Conservation (phyloP, 2,888 invertebrate genomes). For the Leptopilina syphax region DNA sequence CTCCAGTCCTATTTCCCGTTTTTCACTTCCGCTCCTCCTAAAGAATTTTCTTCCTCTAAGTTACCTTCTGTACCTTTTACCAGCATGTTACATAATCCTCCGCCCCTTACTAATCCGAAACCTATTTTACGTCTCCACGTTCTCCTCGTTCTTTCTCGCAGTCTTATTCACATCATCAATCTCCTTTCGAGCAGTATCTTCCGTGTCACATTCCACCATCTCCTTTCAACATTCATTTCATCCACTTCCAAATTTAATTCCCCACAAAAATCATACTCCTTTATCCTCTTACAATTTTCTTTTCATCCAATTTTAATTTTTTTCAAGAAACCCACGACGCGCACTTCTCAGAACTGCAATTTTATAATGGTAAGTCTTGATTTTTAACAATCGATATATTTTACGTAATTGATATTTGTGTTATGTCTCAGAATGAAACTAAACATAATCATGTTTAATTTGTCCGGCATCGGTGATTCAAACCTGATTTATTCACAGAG, state of each 20-base stretch:
- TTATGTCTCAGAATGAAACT: no score
- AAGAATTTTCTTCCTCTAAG: conserved; percentile 31
- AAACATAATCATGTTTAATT: no score
- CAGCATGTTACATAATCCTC: conserved; percentile 50
- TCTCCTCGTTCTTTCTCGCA: conserved; percentile 50
- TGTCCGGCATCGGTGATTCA: no score
- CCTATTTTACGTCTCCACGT: conserved; percentile 26
- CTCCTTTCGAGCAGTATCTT: conserved; percentile 53
- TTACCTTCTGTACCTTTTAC: conserved; percentile 41
- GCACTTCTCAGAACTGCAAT: conserved; percentile 54
- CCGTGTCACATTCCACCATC: conserved; percentile 47
- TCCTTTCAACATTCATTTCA: conserved; percentile 46
- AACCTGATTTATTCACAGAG: no score
- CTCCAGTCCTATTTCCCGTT: conserved; percentile 53
- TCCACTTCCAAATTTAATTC: conserved; percentile 49
- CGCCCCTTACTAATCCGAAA: conserved; percentile 47
- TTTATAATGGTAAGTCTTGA: conserved; percentile 60
- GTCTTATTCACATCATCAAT: conserved; percentile 55
- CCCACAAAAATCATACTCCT: conserved; percentile 45
- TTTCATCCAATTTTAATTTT: conserved; percentile 55
- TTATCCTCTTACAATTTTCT: conserved; percentile 49
- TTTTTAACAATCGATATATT: not conserved
- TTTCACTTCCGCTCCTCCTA: conserved; percentile 53
- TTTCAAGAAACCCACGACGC: conserved; percentile 56
- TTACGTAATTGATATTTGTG: not conserved